Evolutionary conservation across 2,797 vertebrate species (phyloP).

Genomic region (Pseudochaenichthys georgianus): DNA sequence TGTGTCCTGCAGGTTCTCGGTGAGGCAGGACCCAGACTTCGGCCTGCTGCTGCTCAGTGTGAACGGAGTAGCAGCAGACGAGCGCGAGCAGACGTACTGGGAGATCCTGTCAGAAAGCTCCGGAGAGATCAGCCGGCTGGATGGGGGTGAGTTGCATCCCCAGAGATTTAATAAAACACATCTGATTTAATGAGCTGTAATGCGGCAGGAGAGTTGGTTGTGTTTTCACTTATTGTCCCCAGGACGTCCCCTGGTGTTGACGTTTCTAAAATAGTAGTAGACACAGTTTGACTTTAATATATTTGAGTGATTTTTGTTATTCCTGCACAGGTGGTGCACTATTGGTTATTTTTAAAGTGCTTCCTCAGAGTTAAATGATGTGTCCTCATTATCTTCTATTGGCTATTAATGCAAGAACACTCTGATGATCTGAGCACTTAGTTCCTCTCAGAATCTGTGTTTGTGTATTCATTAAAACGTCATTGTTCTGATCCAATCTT

Average conservation of each 20-base stretch:
- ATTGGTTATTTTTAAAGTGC: neutral
- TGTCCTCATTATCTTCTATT: neutral
- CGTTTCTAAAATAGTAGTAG: conserved; percentile 12
- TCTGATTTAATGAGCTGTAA: conserved; percentile 64
- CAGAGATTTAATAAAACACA: conserved; percentile 23
- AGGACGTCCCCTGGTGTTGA: conserved; percentile 21
- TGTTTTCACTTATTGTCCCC: conserved; percentile 41
- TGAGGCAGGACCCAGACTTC: conserved; percentile 68
- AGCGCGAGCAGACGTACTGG: conserved; percentile 75
- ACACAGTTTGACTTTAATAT: neutral
- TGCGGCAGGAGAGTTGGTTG: conserved; percentile 50
- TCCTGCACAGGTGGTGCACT: neutral
- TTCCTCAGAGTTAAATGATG: neutral
- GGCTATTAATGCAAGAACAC: neutral
- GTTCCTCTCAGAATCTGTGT: neutral
- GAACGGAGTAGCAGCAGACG: conserved; percentile 74
- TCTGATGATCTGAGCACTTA: neutral
- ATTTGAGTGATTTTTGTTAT: neutral
- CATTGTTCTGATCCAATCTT: conserved; percentile 5
- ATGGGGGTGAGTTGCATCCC: conserved; percentile 74
- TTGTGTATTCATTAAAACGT: neutral
- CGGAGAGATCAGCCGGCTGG: conserved; percentile 57
- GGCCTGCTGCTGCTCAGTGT: conserved; percentile 76
- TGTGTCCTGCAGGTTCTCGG: conserved; percentile 66
- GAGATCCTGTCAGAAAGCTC: conserved; percentile 75